Conservation (phyloP, 1,140 invertebrate species). For the Drosophila lacteicornis region DNA sequence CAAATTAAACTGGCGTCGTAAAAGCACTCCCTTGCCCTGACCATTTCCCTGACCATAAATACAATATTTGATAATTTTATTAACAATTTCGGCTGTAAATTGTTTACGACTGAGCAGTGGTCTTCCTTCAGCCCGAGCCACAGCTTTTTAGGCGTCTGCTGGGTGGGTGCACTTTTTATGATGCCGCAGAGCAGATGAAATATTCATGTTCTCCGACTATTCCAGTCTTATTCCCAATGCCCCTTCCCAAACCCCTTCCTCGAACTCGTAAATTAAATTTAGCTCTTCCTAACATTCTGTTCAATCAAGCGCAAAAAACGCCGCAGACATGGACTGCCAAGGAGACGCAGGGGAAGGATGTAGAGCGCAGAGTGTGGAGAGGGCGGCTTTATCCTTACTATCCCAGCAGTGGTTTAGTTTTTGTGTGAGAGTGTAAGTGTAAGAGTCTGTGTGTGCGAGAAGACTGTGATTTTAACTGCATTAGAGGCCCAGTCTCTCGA, state of each 20-base stretch:
- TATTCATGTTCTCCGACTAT: conserved; percentile 62
- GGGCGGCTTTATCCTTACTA: conserved; percentile 44
- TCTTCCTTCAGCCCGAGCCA: conserved; percentile 12
- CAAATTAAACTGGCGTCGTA: conserved; percentile 75
- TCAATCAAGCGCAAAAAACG: conserved; percentile 82
- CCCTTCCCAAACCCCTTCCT: conserved; percentile 22
- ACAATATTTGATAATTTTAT: conserved; percentile 84
- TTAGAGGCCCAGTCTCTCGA: conserved; percentile 72
- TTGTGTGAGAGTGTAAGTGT: conserved; percentile 10
- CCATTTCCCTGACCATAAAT: conserved; percentile 74
- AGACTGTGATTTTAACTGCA: conserved; percentile 82
- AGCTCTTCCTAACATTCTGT: conserved; percentile 73
- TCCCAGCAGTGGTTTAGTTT: conserved; percentile 55
- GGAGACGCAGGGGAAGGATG: background rate
- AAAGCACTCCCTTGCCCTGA: conserved; percentile 38
- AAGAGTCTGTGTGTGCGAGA: conserved; percentile 35
- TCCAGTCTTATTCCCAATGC: conserved; percentile 27
- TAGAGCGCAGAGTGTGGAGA: background rate
- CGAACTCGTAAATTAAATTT: conserved; percentile 79
- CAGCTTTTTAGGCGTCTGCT: conserved; percentile 67
- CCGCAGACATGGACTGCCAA: conserved; percentile 58
- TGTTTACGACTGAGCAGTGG: conserved; percentile 70
- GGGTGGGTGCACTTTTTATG: conserved; percentile 56
- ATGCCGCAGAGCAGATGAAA: conserved; percentile 62
- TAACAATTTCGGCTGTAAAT: conserved; percentile 80